A percentile compares a stretch with the other conserved stretches of the same genome.
Evolutionary conservation across 2,113 vertebrate genomes (phyloP).

Genomic region (Vimba vimba): DNA sequence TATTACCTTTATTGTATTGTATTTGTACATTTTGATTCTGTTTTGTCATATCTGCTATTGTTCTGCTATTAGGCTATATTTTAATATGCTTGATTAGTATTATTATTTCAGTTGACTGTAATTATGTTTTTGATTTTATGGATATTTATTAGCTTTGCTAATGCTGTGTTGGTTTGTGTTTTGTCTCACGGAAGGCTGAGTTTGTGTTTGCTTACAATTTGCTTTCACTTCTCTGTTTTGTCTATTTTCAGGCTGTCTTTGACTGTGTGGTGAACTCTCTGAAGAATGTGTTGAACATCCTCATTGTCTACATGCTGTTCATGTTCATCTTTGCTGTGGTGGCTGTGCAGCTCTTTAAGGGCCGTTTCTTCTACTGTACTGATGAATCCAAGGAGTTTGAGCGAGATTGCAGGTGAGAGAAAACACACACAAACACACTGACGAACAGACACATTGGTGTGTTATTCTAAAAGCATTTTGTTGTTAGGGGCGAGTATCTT

Average conservation of each 20-base stretch:
- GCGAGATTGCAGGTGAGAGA: conserved; percentile 79
- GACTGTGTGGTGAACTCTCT: conserved; percentile 97
- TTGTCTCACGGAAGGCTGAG: background rate
- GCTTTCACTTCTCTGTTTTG: background rate
- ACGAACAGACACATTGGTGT: background rate
- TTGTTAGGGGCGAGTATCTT: conserved; percentile 88
- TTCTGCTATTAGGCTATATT: background rate
- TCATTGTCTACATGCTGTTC: conserved; percentile 97
- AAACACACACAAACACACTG: conserved; percentile 4
- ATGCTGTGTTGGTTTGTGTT: background rate
- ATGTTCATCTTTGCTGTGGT: conserved; percentile 99
- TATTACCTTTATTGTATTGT: background rate
- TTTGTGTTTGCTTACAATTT: background rate
- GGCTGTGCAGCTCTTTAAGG: conserved; percentile 96
- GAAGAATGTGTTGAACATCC: conserved; percentile 96
- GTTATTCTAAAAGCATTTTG: conserved; percentile 26
- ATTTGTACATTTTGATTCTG: background rate
- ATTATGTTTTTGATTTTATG: background rate
- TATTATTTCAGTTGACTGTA: background rate
- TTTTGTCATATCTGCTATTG: background rate
- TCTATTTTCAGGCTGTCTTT: conserved; percentile 85
- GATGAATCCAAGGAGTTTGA: conserved; percentile 96
- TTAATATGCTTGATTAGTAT: background rate
- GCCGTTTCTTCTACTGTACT: conserved; percentile 94
- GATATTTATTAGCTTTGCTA: background rate